Conservation (phyloP, 2,888 invertebrate genomes). For the Lithophane leautieri region DNA sequence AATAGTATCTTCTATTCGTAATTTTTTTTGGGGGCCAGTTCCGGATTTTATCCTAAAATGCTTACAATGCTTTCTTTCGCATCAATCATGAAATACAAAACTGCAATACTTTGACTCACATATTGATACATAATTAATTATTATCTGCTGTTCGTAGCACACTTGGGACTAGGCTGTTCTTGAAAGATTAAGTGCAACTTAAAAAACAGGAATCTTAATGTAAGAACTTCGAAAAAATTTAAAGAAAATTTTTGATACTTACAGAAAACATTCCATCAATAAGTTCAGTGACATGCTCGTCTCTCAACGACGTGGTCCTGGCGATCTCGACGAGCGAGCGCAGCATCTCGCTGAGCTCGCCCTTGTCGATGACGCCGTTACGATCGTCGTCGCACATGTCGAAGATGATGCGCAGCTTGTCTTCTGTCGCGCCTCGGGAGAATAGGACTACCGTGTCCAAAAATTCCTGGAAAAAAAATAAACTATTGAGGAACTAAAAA, state of each 20-base stretch:
- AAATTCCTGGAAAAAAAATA: slow-evolving; percentile 92
- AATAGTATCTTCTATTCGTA: neutral
- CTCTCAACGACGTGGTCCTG: slow-evolving; percentile 96
- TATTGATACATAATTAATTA: neutral
- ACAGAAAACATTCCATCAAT: slow-evolving; percentile 98
- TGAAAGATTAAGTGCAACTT: neutral
- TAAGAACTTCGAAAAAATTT: neutral
- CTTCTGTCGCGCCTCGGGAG: slow-evolving; percentile 97
- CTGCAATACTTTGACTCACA: neutral
- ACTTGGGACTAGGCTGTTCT: too few species aligned
- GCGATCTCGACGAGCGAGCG: slow-evolving; percentile 98
- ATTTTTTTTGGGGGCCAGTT: neutral
- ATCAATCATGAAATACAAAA: neutral
- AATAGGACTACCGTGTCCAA: slow-evolving; percentile 98
- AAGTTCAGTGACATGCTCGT: slow-evolving; percentile 97
- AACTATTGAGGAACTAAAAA: neutral
- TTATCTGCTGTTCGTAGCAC: neutral
- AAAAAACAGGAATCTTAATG: neutral
- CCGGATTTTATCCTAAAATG: neutral
- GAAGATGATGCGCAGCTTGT: slow-evolving; percentile 97
- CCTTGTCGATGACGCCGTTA: slow-evolving; percentile 98
- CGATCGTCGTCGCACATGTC: slow-evolving; percentile 99
- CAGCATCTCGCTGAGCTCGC: slow-evolving; percentile 97
- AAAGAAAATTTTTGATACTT: neutral
- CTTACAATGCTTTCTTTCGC: neutral